Evolutionary conservation across 2,888 invertebrate genomes (phyloP).

Genomic region (Andrena bicolor): DNA sequence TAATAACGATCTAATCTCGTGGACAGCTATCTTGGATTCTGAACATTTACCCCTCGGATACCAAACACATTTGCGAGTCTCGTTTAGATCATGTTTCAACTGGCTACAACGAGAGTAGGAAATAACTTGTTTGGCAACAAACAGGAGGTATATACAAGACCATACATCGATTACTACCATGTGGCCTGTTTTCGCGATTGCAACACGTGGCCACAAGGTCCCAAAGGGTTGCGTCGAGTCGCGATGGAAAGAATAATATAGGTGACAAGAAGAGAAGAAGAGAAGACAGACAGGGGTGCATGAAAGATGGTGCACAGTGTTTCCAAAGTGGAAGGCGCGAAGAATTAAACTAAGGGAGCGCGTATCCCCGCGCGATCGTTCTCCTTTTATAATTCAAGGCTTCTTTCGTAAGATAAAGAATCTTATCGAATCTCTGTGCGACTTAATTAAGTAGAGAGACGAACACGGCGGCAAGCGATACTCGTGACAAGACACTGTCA

Average conservation of each 20-base stretch:
- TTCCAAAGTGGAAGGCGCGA: background rate
- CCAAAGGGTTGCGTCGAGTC: constrained; percentile 45
- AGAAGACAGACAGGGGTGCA: constrained; percentile 20
- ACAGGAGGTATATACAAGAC: constrained; percentile 31
- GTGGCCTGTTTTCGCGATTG: constrained; percentile 66
- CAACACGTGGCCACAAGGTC: constrained; percentile 66
- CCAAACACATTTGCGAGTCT: background rate
- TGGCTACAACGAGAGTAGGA: constrained; percentile 7
- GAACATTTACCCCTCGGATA: background rate
- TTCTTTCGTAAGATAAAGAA: background rate
- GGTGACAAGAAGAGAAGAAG: constrained; percentile 20
- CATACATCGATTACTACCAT: constrained; percentile 63
- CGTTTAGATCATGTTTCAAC: background rate
- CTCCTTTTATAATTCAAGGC: background rate
- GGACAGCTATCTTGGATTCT: background rate
- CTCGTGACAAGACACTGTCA: constrained; percentile 35
- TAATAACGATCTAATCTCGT: background rate
- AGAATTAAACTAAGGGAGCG: background rate
- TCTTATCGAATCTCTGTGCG: background rate
- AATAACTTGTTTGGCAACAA: constrained; percentile 50
- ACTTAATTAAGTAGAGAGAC: constrained; percentile 45
- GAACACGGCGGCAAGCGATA: constrained; percentile 63
- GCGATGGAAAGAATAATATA: constrained; percentile 32
- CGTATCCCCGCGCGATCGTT: too few relatives aligned
- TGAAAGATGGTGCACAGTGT: constrained; percentile 19